Conservation (phyloP, 2,113 vertebrate species). For the Podiceps cristatus region DNA sequence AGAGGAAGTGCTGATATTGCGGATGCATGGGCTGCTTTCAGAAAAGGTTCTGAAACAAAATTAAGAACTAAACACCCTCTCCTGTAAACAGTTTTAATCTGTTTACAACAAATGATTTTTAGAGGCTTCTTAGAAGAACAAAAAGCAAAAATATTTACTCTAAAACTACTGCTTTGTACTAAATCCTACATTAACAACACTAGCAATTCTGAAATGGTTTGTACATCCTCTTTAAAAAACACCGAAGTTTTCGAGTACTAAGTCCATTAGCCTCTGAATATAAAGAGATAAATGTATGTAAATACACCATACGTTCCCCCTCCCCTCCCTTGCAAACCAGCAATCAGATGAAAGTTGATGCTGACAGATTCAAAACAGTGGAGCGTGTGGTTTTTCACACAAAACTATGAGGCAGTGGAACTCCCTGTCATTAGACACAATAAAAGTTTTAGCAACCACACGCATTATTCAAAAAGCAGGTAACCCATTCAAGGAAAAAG, state of each 20-base stretch:
- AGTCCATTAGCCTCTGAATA: neutral
- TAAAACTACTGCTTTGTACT: neutral
- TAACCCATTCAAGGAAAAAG: neutral
- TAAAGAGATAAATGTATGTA: fast-evolving
- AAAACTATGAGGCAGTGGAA: neutral
- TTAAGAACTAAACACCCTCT: neutral
- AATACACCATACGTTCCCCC: fast-evolving
- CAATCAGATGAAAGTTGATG: neutral
- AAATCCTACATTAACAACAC: neutral
- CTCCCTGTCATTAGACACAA: fast-evolving
- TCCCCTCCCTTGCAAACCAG: neutral
- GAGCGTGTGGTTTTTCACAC: neutral
- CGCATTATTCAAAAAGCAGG: neutral
- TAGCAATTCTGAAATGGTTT: fast-evolving
- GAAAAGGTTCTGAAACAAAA: slow-evolving; percentile 54
- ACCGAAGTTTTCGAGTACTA: neutral
- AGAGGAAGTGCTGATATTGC: slow-evolving; percentile 24
- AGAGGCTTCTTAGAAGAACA: neutral
- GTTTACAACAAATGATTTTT: neutral
- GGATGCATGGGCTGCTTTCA: neutral
- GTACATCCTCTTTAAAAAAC: neutral
- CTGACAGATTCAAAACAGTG: neutral
- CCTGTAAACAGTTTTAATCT: neutral
- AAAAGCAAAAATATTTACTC: neutral
- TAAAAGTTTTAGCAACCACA: neutral